phyloP scores from a whole-genome alignment of 2,888 invertebrate genomes.

The Leistus spinibarbis region DNA sequence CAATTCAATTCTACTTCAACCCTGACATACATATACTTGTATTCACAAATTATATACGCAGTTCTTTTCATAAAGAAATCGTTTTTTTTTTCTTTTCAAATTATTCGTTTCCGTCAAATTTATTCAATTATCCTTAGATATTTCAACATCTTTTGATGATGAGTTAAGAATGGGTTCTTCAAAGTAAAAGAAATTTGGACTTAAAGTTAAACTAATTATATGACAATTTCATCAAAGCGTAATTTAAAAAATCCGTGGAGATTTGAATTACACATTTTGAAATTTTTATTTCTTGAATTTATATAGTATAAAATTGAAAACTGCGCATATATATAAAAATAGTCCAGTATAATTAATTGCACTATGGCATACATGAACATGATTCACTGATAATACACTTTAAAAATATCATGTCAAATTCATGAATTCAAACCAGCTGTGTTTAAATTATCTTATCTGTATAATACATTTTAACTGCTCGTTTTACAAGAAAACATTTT shows the following conservation, averaged over 20 bases:
- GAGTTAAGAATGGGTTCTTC: neutral
- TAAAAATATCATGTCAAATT: conserved; percentile 19
- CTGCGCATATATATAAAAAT: too few relatives aligned
- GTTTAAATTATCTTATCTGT: conserved; percentile 24
- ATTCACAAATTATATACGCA: neutral
- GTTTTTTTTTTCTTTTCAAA: neutral
- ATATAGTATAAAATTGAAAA: too few relatives aligned
- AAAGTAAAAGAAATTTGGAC: neutral
- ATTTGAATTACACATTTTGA: neutral
- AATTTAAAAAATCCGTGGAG: neutral
- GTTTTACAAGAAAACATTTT: too few relatives aligned
- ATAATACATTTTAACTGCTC: neutral
- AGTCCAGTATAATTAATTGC: too few relatives aligned
- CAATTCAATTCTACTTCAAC: neutral
- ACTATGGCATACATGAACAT: conserved; percentile 1
- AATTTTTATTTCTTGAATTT: too few relatives aligned
- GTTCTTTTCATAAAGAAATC: neutral
- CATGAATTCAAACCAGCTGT: conserved; percentile 31
- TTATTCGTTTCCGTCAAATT: neutral
- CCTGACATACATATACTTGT: neutral
- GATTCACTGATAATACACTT: conserved; percentile 27
- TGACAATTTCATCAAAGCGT: neutral
- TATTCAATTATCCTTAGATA: neutral
- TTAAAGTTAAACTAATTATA: neutral
- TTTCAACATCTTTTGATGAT: neutral